Evolutionary conservation across 2,797 vertebrate species (phyloP).

Genomic region (Thunnus albacares): DNA sequence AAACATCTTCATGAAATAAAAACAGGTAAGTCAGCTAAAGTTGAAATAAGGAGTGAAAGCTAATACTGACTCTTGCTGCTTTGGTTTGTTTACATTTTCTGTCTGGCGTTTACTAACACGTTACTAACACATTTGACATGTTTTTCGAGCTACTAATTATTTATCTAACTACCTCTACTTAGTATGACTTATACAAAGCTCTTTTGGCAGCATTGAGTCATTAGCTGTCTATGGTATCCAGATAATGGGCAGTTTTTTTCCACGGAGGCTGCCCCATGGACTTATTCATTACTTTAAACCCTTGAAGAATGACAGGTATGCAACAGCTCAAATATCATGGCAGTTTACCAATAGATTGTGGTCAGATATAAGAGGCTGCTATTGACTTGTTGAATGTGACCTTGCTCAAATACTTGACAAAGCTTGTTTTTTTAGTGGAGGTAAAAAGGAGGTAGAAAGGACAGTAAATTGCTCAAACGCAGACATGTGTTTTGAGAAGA

Average conservation of each 20-base stretch:
- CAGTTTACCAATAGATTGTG: slow-evolving; percentile 41
- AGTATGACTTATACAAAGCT: neutral
- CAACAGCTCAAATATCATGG: slow-evolving; percentile 52
- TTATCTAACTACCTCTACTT: neutral
- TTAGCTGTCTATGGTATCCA: slow-evolving; percentile 22
- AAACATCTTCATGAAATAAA: slow-evolving; percentile 38
- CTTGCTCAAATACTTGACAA: slow-evolving; percentile 32
- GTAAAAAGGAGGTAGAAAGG: neutral
- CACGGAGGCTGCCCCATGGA: slow-evolving; percentile 6
- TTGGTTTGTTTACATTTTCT: slow-evolving; percentile 59
- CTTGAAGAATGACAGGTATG: slow-evolving; percentile 78
- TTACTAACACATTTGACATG: neutral
- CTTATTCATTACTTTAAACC: slow-evolving; percentile 67
- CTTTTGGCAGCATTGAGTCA: neutral
- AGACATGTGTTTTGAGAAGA: neutral
- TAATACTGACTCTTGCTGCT: slow-evolving; percentile 7
- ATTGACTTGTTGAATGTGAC: slow-evolving; percentile 55
- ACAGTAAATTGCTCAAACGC: neutral
- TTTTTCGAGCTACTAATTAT: neutral
- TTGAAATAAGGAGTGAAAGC: neutral
- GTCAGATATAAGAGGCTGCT: slow-evolving; percentile 67
- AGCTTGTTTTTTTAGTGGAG: slow-evolving; percentile 16
- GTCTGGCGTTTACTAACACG: neutral
- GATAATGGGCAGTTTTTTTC: slow-evolving; percentile 24
- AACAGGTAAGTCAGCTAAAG: slow-evolving; percentile 73